Conservation (phyloP, 2,113 vertebrate species). For the Holacanthus passer region DNA sequence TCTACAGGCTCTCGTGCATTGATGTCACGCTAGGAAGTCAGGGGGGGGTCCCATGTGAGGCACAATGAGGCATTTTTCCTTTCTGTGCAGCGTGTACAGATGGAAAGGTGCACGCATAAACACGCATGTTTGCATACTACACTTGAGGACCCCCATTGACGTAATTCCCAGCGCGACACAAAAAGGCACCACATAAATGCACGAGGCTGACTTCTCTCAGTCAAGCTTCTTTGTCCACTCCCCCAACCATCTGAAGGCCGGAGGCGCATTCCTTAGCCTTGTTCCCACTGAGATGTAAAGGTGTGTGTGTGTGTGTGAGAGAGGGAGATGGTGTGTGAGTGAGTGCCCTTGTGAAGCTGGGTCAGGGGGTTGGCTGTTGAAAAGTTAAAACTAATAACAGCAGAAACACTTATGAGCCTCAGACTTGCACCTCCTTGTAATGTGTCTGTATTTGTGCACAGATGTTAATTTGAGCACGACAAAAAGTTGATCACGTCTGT, state of each 20-base stretch:
- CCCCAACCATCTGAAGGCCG: slow-evolving; percentile 52
- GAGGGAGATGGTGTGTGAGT: slow-evolving; percentile 5
- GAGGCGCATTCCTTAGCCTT: slow-evolving; percentile 68
- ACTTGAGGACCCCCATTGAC: slow-evolving; percentile 38
- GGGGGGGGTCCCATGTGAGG: slow-evolving; percentile 11
- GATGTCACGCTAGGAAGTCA: slow-evolving; percentile 36
- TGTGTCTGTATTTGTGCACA: not conserved
- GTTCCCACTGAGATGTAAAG: slow-evolving; percentile 57
- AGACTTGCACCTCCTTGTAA: not conserved
- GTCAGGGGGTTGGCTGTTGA: not conserved
- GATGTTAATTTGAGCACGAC: not conserved
- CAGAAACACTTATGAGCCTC: not conserved
- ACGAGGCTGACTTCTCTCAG: not conserved
- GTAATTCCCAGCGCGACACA: slow-evolving; percentile 4
- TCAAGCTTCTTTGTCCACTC: slow-evolving; percentile 19
- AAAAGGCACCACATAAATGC: slow-evolving; percentile 12
- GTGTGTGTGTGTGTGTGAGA: slow-evolving; percentile 29
- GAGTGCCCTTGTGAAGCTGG: slow-evolving; percentile 14
- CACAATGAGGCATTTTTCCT: slow-evolving; percentile 58
- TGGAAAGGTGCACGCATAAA: slow-evolving; percentile 32
- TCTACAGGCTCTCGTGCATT: not conserved
- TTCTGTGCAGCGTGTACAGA: slow-evolving; percentile 23
- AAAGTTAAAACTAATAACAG: not conserved
- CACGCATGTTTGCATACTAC: slow-evolving; percentile 20
- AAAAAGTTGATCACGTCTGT: not conserved